These are phyloP conservation scores for Drosophila meridionalis DNA, from an alignment of 2,888 invertebrate species.

Conservation along the genomic window DNA sequence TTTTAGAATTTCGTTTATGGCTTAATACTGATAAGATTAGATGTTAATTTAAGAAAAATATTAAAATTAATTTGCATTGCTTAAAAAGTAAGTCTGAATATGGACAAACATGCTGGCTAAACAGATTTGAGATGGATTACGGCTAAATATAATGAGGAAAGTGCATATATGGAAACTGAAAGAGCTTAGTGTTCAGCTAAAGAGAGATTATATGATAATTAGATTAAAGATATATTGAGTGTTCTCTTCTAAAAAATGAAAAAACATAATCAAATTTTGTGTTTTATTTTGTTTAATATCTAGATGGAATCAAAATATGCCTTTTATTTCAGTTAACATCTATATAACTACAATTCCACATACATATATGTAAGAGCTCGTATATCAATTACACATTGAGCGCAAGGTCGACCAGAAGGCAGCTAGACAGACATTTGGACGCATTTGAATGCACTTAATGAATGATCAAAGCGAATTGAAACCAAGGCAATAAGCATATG, in stretches of 20 bases:
- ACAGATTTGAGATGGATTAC: neutral
- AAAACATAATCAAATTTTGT: neutral
- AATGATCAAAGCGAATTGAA: conserved; percentile 49
- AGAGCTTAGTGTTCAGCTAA: neutral
- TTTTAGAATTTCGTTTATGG: neutral
- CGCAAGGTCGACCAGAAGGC: conserved; percentile 65
- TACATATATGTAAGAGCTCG: conserved; percentile 20
- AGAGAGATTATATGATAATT: neutral
- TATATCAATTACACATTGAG: conserved; percentile 74
- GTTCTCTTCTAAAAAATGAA: neutral
- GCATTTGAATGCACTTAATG: conserved; percentile 54
- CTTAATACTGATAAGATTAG: neutral
- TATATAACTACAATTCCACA: neutral
- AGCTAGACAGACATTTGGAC: conserved; percentile 20
- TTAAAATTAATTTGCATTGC: neutral
- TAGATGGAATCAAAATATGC: too few relatives aligned
- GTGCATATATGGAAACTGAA: neutral
- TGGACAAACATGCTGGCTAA: neutral
- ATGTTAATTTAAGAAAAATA: neutral
- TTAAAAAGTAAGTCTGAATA: neutral
- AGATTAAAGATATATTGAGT: neutral
- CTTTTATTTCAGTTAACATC: neutral
- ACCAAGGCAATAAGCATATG: conserved; percentile 17
- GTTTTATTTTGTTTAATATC: neutral
- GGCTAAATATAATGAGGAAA: neutral